phyloP scores from a whole-genome alignment of 2,888 invertebrate species.

The Hesperia comma region DNA sequence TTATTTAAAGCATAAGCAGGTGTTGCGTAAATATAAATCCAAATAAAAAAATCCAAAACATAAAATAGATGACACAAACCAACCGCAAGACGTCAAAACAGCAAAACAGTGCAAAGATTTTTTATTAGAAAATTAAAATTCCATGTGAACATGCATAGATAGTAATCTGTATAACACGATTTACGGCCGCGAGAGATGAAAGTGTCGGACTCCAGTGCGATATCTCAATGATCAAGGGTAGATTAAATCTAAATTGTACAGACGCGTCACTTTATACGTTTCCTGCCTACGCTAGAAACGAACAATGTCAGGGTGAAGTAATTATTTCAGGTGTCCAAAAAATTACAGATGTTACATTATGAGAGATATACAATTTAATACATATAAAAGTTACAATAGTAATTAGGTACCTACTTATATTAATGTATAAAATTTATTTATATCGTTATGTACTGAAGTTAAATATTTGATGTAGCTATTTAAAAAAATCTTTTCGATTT shows the following conservation, averaged over 20 bases:
- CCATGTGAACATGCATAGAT: slow-evolving; percentile 34
- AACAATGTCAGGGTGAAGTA: no score
- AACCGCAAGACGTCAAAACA: slow-evolving; percentile 25
- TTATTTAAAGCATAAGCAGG: slow-evolving; percentile 44
- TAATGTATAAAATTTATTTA: no score
- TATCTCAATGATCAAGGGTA: slow-evolving; percentile 50
- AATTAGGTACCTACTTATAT: no score
- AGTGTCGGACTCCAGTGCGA: slow-evolving; percentile 46
- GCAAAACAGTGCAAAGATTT: slow-evolving; percentile 10
- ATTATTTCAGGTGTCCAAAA: no score
- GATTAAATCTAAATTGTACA: slow-evolving; percentile 35
- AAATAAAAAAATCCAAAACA: not conserved
- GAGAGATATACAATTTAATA: no score
- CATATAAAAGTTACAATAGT: no score
- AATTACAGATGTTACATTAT: no score
- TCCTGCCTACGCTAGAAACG: slow-evolving; percentile 3
- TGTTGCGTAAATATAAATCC: not conserved
- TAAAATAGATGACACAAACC: not conserved
- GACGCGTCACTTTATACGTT: not conserved
- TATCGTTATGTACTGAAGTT: no score
- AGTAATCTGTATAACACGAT: slow-evolving; percentile 44
- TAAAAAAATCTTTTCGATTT: no score
- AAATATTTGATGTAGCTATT: no score
- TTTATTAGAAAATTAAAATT: slow-evolving; percentile 23
- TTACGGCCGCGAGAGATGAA: slow-evolving; percentile 50